phyloP scores from a whole-genome alignment of 2,113 vertebrate genomes.

The zebrafish (Danio rerio) region DNA sequence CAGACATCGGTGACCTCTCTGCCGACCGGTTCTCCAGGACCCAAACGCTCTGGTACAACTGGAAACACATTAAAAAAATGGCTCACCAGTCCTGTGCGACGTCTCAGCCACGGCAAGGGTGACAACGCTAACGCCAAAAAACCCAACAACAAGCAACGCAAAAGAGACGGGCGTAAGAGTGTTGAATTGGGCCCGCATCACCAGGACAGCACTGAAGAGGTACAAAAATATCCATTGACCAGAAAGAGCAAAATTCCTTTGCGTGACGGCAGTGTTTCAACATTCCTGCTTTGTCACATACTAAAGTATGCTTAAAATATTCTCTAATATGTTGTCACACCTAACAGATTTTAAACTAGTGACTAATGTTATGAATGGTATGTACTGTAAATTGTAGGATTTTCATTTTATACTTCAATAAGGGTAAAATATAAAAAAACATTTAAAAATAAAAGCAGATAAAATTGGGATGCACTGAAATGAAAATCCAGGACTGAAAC shows the following conservation, averaged over 20 bases:
- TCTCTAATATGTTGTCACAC: neutral
- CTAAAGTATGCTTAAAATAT: neutral
- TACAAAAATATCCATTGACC: neutral
- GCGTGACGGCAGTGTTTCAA: neutral
- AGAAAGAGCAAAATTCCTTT: neutral
- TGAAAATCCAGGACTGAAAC: too few relatives aligned
- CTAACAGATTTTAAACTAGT: neutral
- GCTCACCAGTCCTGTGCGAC: conserved; percentile 92
- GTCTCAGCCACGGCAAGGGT: conserved; percentile 93
- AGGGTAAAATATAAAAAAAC: too few relatives aligned
- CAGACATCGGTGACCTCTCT: conserved; percentile 84
- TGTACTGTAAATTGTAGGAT: too few relatives aligned
- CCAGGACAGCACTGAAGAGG: conserved; percentile 60
- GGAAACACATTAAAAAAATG: conserved; percentile 97
- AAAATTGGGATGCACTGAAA: too few relatives aligned
- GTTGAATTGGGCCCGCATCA: conserved; percentile 82
- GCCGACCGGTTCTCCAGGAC: conserved; percentile 84
- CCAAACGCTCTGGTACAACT: conserved; percentile 86
- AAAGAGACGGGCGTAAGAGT: conserved; percentile 85
- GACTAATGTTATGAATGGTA: too few relatives aligned
- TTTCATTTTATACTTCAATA: too few relatives aligned
- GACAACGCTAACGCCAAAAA: conserved; percentile 90
- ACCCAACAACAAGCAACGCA: conserved; percentile 84
- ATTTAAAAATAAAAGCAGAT: too few relatives aligned
- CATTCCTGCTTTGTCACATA: neutral